Percentiles rank a stretch among this genome's conserved stretches.
Evolutionary conservation across 2,113 vertebrate genomes (phyloP).

Genomic region (Chloroceryle aenea): DNA sequence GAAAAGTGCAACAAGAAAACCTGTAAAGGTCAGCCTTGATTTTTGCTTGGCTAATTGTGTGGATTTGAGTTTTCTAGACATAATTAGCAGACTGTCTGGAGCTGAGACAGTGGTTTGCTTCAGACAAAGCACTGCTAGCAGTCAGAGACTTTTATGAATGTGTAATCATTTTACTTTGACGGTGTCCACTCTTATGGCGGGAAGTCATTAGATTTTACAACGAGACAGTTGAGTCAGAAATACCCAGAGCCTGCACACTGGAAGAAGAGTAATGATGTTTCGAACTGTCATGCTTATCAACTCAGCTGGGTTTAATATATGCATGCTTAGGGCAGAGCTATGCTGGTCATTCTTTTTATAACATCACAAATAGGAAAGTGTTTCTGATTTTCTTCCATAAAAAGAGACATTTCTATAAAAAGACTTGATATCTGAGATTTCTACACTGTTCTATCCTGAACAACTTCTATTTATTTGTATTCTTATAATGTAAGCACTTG

Average conservation of each 20-base stretch:
- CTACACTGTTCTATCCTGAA: neutral
- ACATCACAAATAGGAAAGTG: neutral
- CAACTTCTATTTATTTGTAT: neutral
- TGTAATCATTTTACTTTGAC: neutral
- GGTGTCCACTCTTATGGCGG: neutral
- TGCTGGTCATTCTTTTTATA: neutral
- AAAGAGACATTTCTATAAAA: neutral
- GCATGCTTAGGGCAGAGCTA: neutral
- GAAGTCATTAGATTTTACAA: neutral
- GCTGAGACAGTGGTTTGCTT: neutral
- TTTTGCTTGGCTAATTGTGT: neutral
- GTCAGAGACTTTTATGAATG: neutral
- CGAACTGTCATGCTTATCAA: neutral
- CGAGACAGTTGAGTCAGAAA: neutral
- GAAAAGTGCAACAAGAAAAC: neutral
- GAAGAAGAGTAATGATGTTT: neutral
- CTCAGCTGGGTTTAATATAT: neutral
- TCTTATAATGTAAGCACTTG: neutral
- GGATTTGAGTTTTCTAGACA: neutral
- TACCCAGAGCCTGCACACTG: neutral
- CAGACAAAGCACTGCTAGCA: neutral
- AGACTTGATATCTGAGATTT: neutral
- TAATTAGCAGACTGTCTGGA: neutral
- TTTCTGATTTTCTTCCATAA: neutral
- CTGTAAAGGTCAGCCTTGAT: neutral